These are phyloP conservation scores for Galemys pyrenaicus DNA, from an alignment of 2,113 vertebrate species.

Conservation along the genomic window DNA sequence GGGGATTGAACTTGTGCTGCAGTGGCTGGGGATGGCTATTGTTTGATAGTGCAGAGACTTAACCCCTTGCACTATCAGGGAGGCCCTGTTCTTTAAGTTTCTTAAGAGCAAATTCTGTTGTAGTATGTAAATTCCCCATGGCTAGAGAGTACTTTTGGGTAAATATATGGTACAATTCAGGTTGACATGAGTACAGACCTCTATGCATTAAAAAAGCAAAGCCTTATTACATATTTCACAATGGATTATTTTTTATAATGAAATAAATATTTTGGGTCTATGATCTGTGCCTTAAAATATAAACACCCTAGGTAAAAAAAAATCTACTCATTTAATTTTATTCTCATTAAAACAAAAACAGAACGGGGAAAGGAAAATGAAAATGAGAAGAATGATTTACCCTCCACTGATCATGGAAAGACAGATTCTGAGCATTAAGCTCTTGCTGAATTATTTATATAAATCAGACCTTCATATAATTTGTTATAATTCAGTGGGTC, in stretches of 20 bases:
- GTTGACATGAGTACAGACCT: neutral
- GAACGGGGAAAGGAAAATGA: neutral
- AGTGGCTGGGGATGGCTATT: too few species aligned
- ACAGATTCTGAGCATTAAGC: neutral
- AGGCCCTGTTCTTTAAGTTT: neutral
- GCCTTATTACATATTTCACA: neutral
- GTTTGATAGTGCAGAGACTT: neutral
- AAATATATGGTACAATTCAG: neutral
- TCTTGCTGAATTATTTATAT: neutral
- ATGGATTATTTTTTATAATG: neutral
- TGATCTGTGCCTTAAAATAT: neutral
- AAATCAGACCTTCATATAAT: neutral
- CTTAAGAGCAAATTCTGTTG: neutral
- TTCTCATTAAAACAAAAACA: neutral
- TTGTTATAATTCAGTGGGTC: neutral
- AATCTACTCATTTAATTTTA: neutral
- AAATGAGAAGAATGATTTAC: neutral
- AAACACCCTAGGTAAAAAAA: neutral
- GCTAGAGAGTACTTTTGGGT: neutral
- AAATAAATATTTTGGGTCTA: neutral
- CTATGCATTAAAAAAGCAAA: neutral
- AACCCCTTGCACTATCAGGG: too few species aligned
- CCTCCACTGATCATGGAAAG: too few species aligned
- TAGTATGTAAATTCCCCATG: neutral
- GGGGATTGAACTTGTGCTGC: too few species aligned